Evolutionary conservation across 1,140 invertebrate species (phyloP).

Genomic region (Drosophila auraria): DNA sequence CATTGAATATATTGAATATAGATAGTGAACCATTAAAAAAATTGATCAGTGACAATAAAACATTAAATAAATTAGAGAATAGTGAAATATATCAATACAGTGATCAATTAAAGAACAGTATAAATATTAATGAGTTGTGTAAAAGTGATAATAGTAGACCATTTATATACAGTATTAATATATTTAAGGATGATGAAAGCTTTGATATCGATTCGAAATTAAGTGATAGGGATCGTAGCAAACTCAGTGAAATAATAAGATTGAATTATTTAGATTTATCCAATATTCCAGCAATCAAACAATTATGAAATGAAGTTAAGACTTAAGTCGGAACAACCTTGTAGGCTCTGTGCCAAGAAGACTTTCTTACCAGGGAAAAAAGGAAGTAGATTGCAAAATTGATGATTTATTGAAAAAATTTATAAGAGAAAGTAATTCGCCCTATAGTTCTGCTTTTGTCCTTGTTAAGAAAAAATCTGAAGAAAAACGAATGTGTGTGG

Average conservation of each 20-base stretch:
- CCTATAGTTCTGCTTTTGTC: too few species aligned
- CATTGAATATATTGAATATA: background rate
- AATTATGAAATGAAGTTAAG: constrained; percentile 4
- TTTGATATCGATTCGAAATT: background rate
- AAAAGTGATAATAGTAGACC: too few species aligned
- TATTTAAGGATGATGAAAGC: background rate
- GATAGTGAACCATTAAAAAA: too few species aligned
- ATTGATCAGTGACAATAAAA: background rate
- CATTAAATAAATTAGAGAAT: background rate
- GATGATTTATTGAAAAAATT: too few species aligned
- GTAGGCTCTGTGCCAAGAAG: constrained; percentile 1
- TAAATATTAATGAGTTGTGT: too few species aligned
- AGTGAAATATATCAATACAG: background rate
- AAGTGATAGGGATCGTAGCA: background rate
- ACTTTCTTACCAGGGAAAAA: background rate
- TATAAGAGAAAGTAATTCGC: too few species aligned
- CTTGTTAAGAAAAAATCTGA: too few species aligned
- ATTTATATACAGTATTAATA: background rate
- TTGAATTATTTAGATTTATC: background rate
- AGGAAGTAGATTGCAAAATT: too few species aligned
- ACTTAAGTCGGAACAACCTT: background rate
- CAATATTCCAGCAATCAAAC: background rate
- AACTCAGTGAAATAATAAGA: constrained; percentile 7
- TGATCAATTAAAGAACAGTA: background rate
- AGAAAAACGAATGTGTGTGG: too few species aligned